Base-by-base conservation (phyloP, 2,888 invertebrate genomes). In the Pyrrhia umbra region DNA sequence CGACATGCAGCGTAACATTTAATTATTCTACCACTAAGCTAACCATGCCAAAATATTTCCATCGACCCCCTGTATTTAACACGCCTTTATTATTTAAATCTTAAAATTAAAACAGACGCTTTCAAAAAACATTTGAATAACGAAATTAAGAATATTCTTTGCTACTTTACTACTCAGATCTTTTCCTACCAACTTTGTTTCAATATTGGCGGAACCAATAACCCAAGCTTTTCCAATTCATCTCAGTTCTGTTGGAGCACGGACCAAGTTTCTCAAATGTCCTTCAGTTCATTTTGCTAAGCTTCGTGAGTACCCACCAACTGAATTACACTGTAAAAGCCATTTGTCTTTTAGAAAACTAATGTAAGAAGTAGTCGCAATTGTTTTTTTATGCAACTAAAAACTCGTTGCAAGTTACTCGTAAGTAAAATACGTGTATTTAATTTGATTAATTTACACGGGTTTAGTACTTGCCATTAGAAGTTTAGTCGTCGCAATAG, bases 341-440 rank as follows among this genome's bases (percentile, higher is more conserved):
- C 37, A 69, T 65, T 65, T 65, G 39, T 64, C 59, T 69, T 54
- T 27, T 25, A 42, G 42, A 40, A 51, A 57, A 65, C 20, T 9
- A 51, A 58, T 58, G 30, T 59, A 15, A 47, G 46, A 51, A 58
- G 20, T 51, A 34, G 16, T 45, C 9, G 15, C 4, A 6, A n/a
- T 21, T n/a, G 23, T 43, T 59, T 37, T 30, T 5, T 1, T 16
- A 49, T 8, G 6, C n/a, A 37, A 23, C 6, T 50, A 21, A 15
- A 8, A 59, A 52, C 27, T 59, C 10, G 13, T 34, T 42, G 34
- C 9, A 16, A 45, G 49, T 23, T 39, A 46, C 9, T 34, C 10
- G 15, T 60, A 16, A 25, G 3, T 15, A 37, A n/a, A n/a, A n/a
- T n/a, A n/a, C n/a, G n/a, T n/a, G n/a, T n/a, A n/a, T n/a, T n/a